Percentiles rank a stretch among this genome's conserved stretches.
Evolutionary conservation across 1,140 invertebrate species (phyloP).

Genomic region (Pseudomyrmex cubaensis): DNA sequence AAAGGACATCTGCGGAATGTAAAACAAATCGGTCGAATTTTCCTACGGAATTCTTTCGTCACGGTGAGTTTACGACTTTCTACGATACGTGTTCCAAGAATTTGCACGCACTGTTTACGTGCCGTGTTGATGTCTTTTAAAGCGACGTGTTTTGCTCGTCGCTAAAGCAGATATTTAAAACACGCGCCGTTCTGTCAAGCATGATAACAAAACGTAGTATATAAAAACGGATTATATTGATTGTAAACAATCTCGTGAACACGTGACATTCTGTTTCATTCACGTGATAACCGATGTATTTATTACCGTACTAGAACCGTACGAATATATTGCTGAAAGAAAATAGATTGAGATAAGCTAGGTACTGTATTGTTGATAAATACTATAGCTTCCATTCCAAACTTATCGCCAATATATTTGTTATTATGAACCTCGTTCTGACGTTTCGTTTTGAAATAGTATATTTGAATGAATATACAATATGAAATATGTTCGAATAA

Average conservation of each 20-base stretch:
- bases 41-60: neutral
- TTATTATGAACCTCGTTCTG: too few relatives aligned
- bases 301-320: neutral
- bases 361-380: neutral
- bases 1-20: neutral
- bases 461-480: too few relatives aligned
- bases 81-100: neutral
- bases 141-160: neutral
- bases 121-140: too few relatives aligned
- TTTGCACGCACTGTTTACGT: neutral
- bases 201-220: conserved; percentile 2
- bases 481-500: too few relatives aligned
- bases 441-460: too few relatives aligned
- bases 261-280: neutral
- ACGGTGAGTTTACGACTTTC: conserved; percentile 20
- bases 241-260: conserved; percentile 26
- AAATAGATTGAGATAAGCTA: neutral
- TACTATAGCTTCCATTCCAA: too few relatives aligned
- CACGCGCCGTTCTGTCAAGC: neutral
- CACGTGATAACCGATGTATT: neutral
- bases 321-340: neutral
- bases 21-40: neutral
- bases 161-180: neutral
- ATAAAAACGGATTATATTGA: conserved; percentile 8
- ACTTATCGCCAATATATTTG: too few relatives aligned